These are phyloP conservation scores for Apus apus DNA, from an alignment of 2,113 vertebrate species.

Conservation along the genomic window DNA sequence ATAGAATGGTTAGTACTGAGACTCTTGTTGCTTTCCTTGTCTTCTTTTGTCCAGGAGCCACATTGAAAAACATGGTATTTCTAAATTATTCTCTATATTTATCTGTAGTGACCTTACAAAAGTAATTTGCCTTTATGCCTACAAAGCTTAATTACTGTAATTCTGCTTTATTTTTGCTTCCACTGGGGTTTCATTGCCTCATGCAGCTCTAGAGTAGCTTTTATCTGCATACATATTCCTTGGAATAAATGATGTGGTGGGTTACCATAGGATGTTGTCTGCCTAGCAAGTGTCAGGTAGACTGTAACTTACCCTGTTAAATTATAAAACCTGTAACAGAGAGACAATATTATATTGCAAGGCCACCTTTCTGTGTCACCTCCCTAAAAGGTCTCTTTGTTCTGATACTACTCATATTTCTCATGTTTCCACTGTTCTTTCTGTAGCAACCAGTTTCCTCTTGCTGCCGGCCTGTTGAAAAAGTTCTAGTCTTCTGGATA, in stretches of 20 bases:
- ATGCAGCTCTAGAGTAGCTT: background rate
- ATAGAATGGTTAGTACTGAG: background rate
- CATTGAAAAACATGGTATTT: background rate
- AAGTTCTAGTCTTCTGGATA: background rate
- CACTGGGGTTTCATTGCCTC: background rate
- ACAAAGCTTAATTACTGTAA: background rate
- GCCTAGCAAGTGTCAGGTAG: background rate
- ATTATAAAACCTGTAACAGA: constrained; percentile 31
- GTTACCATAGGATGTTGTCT: background rate
- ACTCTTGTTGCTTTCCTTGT: background rate
- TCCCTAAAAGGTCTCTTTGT: background rate
- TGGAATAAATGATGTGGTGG: background rate
- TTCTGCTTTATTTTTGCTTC: background rate
- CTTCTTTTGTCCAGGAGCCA: background rate
- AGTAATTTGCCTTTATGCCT: background rate
- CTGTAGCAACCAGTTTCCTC: background rate
- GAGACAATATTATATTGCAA: background rate
- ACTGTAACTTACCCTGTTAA: background rate
- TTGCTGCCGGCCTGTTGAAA: background rate
- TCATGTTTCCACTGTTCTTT: background rate
- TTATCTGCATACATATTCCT: background rate
- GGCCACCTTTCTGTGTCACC: background rate
- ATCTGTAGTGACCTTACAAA: constrained; percentile 9
- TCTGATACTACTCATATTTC: background rate
- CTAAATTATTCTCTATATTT: background rate